phyloP scores from a whole-genome alignment of 2,888 invertebrate genomes.

The Rhimphoctona megacephalus region DNA sequence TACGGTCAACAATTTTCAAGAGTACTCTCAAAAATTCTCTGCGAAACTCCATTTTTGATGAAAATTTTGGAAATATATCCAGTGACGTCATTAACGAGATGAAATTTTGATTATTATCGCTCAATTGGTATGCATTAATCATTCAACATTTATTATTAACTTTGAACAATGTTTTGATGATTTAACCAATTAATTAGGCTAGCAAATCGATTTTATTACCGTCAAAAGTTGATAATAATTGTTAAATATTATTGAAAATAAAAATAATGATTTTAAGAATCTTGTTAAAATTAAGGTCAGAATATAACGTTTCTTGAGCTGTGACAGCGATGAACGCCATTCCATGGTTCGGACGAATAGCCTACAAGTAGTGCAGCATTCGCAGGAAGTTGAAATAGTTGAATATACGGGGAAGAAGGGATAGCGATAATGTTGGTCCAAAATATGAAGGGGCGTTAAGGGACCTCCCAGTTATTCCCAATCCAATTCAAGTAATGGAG shows the following conservation, averaged over 20 bases:
- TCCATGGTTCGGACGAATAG: not conserved
- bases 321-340: conserved; percentile 14
- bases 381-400: conserved; percentile 8
- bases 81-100: not conserved
- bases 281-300: not conserved
- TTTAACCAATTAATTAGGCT: not conserved
- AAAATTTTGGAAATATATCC: not conserved
- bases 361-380: conserved; percentile 10
- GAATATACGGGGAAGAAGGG: conserved; percentile 19
- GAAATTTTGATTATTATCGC: too few relatives aligned
- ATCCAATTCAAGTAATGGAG: conserved; percentile 83
- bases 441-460: conserved; percentile 81
- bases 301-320: conserved; percentile 14
- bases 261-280: not conserved
- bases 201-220: not conserved
- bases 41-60: not conserved
- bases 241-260: not conserved
- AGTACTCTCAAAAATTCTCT: not conserved
- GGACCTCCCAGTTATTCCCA: conserved; percentile 81
- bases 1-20: not conserved
- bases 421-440: conserved; percentile 74
- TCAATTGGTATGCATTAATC: too few relatives aligned
- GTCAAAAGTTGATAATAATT: too few relatives aligned
- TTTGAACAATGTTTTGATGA: too few relatives aligned
- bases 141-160: too few relatives aligned